Evolutionary conservation across 2,113 vertebrate species (phyloP).

Genomic region (Eptesicus fuscus): DNA sequence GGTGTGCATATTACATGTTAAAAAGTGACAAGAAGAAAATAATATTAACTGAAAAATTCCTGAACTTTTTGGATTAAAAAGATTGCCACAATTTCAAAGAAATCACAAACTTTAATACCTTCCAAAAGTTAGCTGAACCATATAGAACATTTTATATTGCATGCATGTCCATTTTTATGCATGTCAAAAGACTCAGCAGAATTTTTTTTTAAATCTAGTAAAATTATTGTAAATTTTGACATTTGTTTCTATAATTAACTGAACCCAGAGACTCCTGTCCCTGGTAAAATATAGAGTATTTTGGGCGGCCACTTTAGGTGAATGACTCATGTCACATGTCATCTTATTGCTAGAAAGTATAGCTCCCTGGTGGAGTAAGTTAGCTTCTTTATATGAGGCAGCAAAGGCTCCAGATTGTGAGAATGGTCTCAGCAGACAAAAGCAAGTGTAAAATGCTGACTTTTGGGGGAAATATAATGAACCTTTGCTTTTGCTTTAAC

Average conservation of each 20-base stretch:
- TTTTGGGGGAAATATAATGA: neutral
- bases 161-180: neutral
- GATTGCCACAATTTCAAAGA: neutral
- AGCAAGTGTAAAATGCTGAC: neutral
- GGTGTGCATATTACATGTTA: neutral
- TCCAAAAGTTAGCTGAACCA: neutral
- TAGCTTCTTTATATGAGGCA: neutral
- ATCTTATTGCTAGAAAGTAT: neutral
- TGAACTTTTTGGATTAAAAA: neutral
- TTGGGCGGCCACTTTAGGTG: neutral
- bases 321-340: neutral
- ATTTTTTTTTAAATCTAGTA: neutral
- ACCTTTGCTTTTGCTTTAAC: neutral
- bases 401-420: neutral
- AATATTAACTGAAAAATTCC: neutral
- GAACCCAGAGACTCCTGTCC: neutral
- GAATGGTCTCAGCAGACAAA: neutral
- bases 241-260: neutral
- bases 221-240: neutral
- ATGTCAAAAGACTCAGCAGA: neutral
- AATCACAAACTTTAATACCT: neutral
- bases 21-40: neutral
- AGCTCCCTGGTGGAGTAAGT: neutral
- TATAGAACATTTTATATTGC: neutral
- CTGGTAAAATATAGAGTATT: neutral